Conservation (phyloP, 1,140 invertebrate genomes). For the Chrysomallon squamiferum region DNA sequence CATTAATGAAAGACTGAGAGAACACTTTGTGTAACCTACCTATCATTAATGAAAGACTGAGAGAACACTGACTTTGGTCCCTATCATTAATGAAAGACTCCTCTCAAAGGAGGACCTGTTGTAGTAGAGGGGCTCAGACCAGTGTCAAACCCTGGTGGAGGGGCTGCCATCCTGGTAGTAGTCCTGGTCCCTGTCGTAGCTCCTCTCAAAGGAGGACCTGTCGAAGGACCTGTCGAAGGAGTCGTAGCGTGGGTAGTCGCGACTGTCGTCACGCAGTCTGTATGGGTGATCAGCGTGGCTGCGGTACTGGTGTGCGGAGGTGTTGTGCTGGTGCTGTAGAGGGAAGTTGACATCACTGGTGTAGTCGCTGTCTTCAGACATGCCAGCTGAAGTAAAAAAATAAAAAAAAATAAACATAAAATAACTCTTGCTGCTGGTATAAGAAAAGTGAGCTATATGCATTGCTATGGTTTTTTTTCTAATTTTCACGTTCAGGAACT, state of each 20-base stretch:
- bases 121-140: conserved; percentile 86
- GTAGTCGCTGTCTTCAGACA: conserved; percentile 97
- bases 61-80: conserved; percentile 21
- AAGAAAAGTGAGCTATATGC: no score
- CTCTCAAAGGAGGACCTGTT: conserved; percentile 78
- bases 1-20: no score
- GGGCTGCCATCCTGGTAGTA: conserved; percentile 44
- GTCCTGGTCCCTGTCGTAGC: conserved; percentile 36
- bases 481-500: no score
- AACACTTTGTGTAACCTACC: no score
- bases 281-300: conserved; percentile 39
- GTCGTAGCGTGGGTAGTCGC: conserved; percentile 33
- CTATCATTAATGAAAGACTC: conserved; percentile 58
- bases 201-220: conserved; percentile 40
- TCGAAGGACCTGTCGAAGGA: conserved; percentile 41
- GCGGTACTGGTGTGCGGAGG: conserved; percentile 60
- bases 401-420: no score
- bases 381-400: conserved; percentile 74
- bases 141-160: conserved; percentile 60
- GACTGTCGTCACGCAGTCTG: conserved; percentile 28
- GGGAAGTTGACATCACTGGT: conserved; percentile 96
- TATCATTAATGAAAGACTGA: no score
- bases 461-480: no score
- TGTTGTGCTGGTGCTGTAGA: conserved; percentile 70
- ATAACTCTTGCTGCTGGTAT: no score